These are phyloP conservation scores for Cacoxenus indagator DNA, from an alignment of 2,888 invertebrate genomes.

Conservation along the genomic window DNA sequence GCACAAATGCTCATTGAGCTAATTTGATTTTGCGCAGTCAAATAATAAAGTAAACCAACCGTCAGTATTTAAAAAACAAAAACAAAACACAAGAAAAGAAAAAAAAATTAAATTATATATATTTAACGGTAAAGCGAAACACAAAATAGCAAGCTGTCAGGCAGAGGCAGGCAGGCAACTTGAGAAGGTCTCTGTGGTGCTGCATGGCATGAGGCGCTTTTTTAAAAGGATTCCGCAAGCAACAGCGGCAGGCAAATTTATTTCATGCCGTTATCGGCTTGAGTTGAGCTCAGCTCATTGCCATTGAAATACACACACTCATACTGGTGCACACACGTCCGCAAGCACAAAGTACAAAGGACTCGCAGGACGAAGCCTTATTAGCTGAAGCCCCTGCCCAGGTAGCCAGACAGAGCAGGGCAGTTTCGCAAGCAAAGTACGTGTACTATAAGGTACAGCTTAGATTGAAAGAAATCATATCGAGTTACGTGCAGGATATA, in stretches of 20 bases:
- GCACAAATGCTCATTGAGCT: constrained; percentile 68
- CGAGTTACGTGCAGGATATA: neutral
- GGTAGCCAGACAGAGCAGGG: neutral
- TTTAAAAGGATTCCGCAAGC: constrained; percentile 1
- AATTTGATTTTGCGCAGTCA: constrained; percentile 55
- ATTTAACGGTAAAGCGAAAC: constrained; percentile 15
- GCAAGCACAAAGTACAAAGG: neutral
- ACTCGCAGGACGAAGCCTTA: neutral
- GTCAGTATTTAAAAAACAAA: neutral
- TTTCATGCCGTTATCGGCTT: neutral
- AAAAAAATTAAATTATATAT: neutral
- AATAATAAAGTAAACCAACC: constrained; percentile 8
- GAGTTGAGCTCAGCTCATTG: neutral
- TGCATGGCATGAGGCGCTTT: neutral
- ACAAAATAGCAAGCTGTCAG: constrained; percentile 9
- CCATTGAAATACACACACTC: neutral
- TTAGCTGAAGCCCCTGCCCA: neutral
- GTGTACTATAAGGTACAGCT: neutral
- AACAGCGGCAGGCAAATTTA: neutral
- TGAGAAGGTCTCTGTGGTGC: neutral
- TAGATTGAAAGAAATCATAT: neutral
- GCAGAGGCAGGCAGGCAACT: neutral
- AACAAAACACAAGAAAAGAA: constrained; percentile 22
- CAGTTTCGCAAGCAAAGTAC: neutral
- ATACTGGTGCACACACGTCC: neutral